Base-by-base conservation (phyloP, 2,113 vertebrate species). In the Syngnathus scovelli region DNA sequence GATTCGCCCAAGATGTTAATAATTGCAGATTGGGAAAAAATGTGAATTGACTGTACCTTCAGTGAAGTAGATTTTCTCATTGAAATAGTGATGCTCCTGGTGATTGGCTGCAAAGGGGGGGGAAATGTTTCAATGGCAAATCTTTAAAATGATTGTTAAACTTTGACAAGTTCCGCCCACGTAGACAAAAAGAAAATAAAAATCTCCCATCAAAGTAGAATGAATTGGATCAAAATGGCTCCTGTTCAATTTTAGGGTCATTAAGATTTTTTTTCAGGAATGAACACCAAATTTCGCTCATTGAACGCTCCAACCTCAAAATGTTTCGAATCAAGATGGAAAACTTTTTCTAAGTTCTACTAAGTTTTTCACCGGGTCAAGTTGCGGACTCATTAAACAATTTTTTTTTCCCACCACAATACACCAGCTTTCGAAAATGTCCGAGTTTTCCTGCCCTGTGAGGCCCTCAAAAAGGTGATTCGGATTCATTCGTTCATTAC, bases 21-120 rank as follows among this genome's bases (percentile, higher is more conserved):
- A 64, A 56, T 66, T 11, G 55, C 51, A 60, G 58, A 18, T 60
- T 60, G 58, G 18, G 15, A 38, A 48, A 21, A 51, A 21, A 51
- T n/a, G 1, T 51, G 9, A 21, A 86, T 93, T 93, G 89, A 97
- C 55, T 18, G 55, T 58, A 58, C 93, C 90, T 77, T 96, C 93
- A 75, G 83, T 88, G 76, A 92, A 87, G 46, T 91, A 89, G 77
- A 92, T 92, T 86, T 95, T 96, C 80, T 93, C 94, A 78, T 90
- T 92, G 89, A 94, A 91, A 86, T 92, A 92, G 87, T 90, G 89
- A 82, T 89, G 85, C 61, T 93, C 92, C 76, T 84, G 67, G 55
- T 79, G 66, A 77, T 70, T 64, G 10, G 79, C 92, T 94, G 61
- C 21, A 4, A 70, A n/a, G n/a, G 41, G 78, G 70, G 54, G 61